These are phyloP conservation scores for Apus apus DNA, from an alignment of 2,113 vertebrate genomes.

Conservation along the genomic window DNA sequence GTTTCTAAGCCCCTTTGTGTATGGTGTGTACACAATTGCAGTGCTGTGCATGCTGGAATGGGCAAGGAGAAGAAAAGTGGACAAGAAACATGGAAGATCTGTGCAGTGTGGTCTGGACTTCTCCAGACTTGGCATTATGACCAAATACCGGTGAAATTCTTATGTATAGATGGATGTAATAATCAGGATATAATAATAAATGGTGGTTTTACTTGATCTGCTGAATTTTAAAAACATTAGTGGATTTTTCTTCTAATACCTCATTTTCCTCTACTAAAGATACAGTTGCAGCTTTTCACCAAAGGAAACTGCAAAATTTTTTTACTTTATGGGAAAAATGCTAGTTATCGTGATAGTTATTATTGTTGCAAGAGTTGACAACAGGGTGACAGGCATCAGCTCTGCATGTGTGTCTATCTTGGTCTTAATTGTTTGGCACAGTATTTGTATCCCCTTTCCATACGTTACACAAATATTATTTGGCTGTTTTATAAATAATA, in stretches of 20 bases:
- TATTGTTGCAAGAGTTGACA: not conserved
- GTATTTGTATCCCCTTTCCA: not conserved
- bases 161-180: not conserved
- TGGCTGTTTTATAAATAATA: not conserved
- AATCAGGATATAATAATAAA: not conserved
- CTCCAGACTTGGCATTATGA: not conserved
- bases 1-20: not conserved
- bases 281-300: not conserved
- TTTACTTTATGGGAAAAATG: not conserved
- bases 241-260: not conserved
- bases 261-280: not conserved
- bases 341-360: not conserved
- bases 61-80: not conserved
- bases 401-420: not conserved
- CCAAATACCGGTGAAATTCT: not conserved
- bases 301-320: not conserved
- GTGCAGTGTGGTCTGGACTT: not conserved
- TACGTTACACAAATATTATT: not conserved
- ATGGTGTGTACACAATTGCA: not conserved
- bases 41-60: not conserved
- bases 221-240: not conserved
- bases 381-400: not conserved
- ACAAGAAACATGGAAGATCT: not conserved
- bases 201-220: not conserved
- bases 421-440: not conserved